Evolutionary conservation across 1,140 invertebrate species (phyloP), one percentile per base, ranked within the genome.

Genomic region (Glomeris maerens): DNA sequence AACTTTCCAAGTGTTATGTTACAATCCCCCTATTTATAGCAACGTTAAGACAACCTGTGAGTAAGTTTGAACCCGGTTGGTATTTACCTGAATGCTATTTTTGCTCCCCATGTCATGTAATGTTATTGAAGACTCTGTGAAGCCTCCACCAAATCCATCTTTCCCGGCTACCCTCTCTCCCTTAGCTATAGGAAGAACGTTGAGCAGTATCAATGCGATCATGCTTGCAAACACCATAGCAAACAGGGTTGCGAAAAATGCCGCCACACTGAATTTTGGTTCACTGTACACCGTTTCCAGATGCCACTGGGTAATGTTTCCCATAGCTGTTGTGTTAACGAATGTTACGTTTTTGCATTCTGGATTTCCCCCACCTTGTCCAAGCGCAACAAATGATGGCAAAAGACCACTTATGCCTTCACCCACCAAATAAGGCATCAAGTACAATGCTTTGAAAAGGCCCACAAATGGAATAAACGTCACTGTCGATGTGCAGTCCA

Each of bases 401-500:
- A 94, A 60, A 50, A 95, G 80, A 0, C 89, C 88, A 63, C 88
- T 91, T 0, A 95, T 67, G 0, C 90, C 89, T 66, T 82, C 79
- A 2, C 80, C 80, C 20, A 81, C 67, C 52, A 79, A 74, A 57
- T 75, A 80, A 0, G 77, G 76, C 2, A 73, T 74, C 50, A 83
- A 65, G 59, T 80, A 93, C 20, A 80, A 74, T 56, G 78, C 63
- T 57, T 81, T 76, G 55, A 84, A 93, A 45, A 78, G 72, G 27
- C 84, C 76, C 79, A 95, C 84, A 62, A 84, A 94, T 0, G 90
- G 90, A 59, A 92, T 79, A 62, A 91, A 96, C 0, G 77, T 69
- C 23, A 95, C 89, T 0, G 90, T 91, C 55, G 88, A 91, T 0
- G 88, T 93, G 62, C 89, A 91, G 50, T 90, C 89, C 14, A 93